Percentiles rank a stretch among this genome's conserved stretches.
Evolutionary conservation across 2,888 invertebrate genomes (phyloP).

Genomic region (Pandemis cinnamomeana): DNA sequence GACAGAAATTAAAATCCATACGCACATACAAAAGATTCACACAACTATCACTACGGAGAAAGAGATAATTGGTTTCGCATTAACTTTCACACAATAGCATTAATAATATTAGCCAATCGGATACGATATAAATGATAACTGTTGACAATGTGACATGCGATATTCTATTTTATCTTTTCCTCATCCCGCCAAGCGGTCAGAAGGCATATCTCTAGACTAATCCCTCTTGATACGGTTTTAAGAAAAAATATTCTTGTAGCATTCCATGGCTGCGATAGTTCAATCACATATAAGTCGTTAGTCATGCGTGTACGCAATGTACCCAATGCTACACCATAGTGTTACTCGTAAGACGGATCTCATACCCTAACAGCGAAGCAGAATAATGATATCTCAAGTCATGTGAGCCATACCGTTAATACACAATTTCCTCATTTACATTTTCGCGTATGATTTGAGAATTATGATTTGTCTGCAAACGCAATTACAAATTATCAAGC

Average conservation of each 20-base stretch:
- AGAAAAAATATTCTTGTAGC: background rate
- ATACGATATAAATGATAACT: background rate
- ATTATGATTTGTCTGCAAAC: conserved; percentile 11
- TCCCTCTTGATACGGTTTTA: background rate
- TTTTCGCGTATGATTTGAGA: conserved; percentile 8
- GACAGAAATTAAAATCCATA: no score
- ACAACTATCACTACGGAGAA: no score
- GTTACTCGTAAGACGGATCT: background rate
- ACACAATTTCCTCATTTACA: background rate
- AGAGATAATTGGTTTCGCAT: background rate
- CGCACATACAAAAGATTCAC: no score
- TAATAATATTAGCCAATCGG: background rate
- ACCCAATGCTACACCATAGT: background rate
- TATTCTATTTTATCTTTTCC: conserved; percentile 3
- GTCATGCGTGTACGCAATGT: background rate
- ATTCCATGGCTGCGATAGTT: background rate
- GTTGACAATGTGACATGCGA: background rate
- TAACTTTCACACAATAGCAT: background rate
- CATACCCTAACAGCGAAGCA: background rate
- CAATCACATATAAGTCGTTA: background rate
- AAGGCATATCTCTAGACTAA: background rate
- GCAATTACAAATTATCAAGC: conserved; percentile 40
- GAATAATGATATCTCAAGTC: background rate
- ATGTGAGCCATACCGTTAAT: background rate
- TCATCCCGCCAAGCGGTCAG: background rate